Evolutionary conservation across 2,888 invertebrate species (phyloP), one percentile per base, ranked within the genome.

Genomic region (Suillia variegata): DNA sequence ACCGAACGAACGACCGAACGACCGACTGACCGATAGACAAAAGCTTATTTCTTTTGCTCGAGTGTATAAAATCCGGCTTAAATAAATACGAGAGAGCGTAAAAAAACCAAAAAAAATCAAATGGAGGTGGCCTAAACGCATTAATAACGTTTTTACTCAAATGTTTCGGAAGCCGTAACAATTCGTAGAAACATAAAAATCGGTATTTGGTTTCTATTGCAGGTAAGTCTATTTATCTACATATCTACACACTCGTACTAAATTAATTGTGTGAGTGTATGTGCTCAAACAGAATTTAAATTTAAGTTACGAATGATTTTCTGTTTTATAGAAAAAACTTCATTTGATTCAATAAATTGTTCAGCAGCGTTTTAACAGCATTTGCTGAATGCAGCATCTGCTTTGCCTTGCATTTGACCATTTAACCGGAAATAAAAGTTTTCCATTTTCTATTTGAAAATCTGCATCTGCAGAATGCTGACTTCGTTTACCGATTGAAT

Each of bases 391-490:
- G 15, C 38, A 38, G 38, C 38, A 38, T 38, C 38, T 38, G 38
- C 38, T 13, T 38, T 38, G 38, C n/a, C n/a, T 8, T 38, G 38
- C 38, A 8, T 13, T 38, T 4, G 45, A 45, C 20, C 18, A 45
- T 45, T 45, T 18, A 18, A 45, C 45, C 45, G 45, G 45, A 45
- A 45, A 45, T 45, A 20, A 13, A 45, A 45, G 18, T 45, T 45
- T 18, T 26, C 26, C 26, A 26, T 26, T 10, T 18, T 17, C 18
- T 6, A 45, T 18, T 4, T 18, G 45, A 12, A 12, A 13, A 5
- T 20, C 45, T 18, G 45, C 45, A 45, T 45, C 45, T 45, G 45
- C 45, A 45, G n/a, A n/a, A n/a, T n/a, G n/a, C n/a, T n/a, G n/a
- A n/a, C n/a, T n/a, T 38, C n/a, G 38, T n/a, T n/a, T 8, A 13